Base-by-base conservation (phyloP, 2,113 vertebrate species). In the Megaleporinus macrocephalus region DNA sequence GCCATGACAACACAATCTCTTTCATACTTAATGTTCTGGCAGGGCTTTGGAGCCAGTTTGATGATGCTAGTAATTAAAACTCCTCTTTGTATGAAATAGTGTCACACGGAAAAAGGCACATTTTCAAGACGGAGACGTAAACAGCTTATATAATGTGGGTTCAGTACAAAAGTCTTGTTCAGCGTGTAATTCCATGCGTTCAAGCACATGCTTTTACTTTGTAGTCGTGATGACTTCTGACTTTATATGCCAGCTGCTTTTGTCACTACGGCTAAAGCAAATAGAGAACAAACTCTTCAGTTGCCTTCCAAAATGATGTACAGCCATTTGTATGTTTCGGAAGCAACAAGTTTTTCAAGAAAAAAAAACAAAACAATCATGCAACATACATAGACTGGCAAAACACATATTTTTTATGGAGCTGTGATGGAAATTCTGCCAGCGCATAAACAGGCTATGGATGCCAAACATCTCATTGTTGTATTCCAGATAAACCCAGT, bases 1-100 rank as follows among this genome's bases (percentile, higher is more conserved):
- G 83, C 88, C 88, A 86, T 89, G 88, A 80, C 87, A 85, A 86
- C 87, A 57, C 41, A 20, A 30, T 84, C 79, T 83, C 76, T 83
- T 84, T 79, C n/a, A 70, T 82, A 69, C 75, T 80, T 80, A 78
- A 79, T 81, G 82, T 82, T 83, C 73, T 87, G 81, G 84, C 73
- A 78, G 62, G 29, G 73, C 41, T 80, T 65, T 73, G 75, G 80
- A 86, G 55, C 84, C 80, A 78, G 55, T 83, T 81, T 87, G 76
- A 84, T 83, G 79, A 82, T 57, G 69, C 79, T 85, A 85, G 83
- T 87, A 89, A 84, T 89, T 89, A 89, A 85, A 83, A 74, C 76
- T 66, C 30, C 44, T 82, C 22, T 78, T 71, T 72, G 78, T 65
- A 63, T 72, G 76, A 82, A 74, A 71, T 33, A 65, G 41, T 70